Conservation (phyloP, 2,113 vertebrate species). For the Tyto alba region DNA sequence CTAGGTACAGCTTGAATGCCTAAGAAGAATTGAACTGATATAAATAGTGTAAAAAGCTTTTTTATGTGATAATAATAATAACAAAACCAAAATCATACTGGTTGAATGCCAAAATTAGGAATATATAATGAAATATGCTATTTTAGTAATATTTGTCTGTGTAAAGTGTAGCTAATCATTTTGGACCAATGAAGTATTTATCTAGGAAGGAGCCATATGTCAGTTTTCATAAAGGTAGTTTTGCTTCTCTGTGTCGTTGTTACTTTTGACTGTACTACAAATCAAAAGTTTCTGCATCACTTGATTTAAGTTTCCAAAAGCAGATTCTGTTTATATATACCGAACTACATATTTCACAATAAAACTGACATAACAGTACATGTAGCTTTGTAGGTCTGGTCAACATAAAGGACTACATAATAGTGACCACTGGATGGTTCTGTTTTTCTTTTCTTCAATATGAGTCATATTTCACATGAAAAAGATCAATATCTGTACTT, state of each 20-base stretch:
- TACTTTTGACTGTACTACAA: background rate
- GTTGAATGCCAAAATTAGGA: background rate
- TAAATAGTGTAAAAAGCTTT: background rate
- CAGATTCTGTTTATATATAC: background rate
- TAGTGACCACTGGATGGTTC: background rate
- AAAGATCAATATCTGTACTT: background rate
- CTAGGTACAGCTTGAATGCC: background rate
- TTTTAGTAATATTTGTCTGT: background rate
- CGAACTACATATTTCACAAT: background rate
- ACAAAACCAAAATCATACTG: background rate
- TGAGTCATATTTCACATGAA: background rate
- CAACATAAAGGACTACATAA: background rate
- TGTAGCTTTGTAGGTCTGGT: background rate
- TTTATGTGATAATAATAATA: background rate
- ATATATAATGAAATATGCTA: background rate
- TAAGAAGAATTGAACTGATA: background rate
- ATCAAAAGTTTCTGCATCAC: background rate
- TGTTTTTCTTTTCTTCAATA: background rate
- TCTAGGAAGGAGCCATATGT: background rate
- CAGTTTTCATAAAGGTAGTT: background rate
- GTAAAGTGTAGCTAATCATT: background rate
- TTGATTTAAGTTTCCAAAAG: constrained; percentile 14
- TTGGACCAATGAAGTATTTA: background rate
- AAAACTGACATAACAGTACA: background rate
- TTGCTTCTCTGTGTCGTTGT: background rate